Evolutionary conservation across 2,888 invertebrate genomes (phyloP).

Genomic region (Lasius fuliginosus): DNA sequence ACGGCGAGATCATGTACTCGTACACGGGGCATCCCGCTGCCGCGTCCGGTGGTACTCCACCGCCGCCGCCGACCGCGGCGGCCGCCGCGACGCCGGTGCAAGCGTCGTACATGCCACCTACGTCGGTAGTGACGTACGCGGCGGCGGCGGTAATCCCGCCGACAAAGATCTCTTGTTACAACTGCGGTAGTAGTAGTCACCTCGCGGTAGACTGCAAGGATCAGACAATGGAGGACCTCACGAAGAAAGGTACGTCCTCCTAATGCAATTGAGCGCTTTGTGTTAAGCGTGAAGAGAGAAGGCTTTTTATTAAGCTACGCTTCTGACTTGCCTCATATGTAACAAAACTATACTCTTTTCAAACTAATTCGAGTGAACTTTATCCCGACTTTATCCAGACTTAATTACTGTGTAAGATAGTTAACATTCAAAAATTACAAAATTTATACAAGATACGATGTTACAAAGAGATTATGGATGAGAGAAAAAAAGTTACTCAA

Average conservation of each 20-base stretch:
- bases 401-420: background rate
- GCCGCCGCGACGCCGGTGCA: conserved; percentile 79
- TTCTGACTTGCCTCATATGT: background rate
- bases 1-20: conserved; percentile 87
- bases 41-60: conserved; percentile 81
- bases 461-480: background rate
- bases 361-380: background rate
- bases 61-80: conserved; percentile 79
- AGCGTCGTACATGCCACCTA: conserved; percentile 83
- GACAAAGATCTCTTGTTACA: conserved; percentile 94
- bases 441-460: background rate
- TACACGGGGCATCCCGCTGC: conserved; percentile 81
- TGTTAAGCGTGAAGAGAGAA: background rate
- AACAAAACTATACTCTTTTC: background rate
- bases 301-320: background rate
- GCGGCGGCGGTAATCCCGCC: conserved; percentile 88
- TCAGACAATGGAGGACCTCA: conserved; percentile 97
- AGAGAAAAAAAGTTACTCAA: background rate
- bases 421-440: background rate
- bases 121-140: conserved; percentile 83
- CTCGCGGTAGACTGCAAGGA: conserved; percentile 95
- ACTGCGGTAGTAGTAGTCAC: conserved; percentile 96
- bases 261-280: conserved; percentile 23
- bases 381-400: background rate
- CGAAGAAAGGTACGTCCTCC: conserved; percentile 86